A percentile compares a stretch with the other conserved stretches of the same genome.
Evolutionary conservation across 92 coral and sea anemone species (phyloP).

Genomic region (Actinostola sp.): DNA sequence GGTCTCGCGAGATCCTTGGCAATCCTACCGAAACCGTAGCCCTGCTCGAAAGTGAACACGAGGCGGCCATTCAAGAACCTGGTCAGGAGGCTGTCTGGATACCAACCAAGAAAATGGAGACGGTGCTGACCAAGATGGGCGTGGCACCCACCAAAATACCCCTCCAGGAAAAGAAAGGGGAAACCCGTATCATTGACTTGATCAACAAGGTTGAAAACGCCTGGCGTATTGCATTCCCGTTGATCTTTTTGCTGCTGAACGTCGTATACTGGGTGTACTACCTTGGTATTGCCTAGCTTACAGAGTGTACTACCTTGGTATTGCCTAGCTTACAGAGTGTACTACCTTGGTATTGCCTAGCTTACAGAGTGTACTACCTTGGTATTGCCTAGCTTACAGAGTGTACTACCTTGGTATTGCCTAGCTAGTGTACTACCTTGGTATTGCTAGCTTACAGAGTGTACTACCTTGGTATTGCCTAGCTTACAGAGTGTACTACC

Average conservation of each 20-base stretch:
- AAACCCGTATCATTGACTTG: conserved; percentile 46
- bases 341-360: too few species aligned
- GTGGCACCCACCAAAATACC: conserved; percentile 9
- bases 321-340: too few species aligned
- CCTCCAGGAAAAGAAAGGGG: conserved; percentile 13
- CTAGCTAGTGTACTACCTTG: too few species aligned
- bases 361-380: too few species aligned
- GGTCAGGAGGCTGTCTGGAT: conserved; percentile 93
- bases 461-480: too few species aligned
- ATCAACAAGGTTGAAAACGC: conserved; percentile 76
- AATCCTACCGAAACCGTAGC: conserved; percentile 28
- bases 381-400: too few species aligned
- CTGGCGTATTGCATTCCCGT: conserved; percentile 79
- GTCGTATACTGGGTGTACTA: conserved; percentile 80
- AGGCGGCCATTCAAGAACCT: conserved; percentile 55
- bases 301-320: too few species aligned
- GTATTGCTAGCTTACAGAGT: too few species aligned
- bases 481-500: too few species aligned
- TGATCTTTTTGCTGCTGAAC: conserved; percentile 68
- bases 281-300: conserved; percentile 8
- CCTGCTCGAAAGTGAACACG: conserved; percentile 37
- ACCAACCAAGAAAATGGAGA: conserved; percentile 81
- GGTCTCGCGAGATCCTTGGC: conserved; percentile 42
- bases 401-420: too few species aligned
- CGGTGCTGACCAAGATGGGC: conserved; percentile 67